Evolutionary conservation across 2,888 invertebrate species (phyloP).

Genomic region (Andrena marginata): DNA sequence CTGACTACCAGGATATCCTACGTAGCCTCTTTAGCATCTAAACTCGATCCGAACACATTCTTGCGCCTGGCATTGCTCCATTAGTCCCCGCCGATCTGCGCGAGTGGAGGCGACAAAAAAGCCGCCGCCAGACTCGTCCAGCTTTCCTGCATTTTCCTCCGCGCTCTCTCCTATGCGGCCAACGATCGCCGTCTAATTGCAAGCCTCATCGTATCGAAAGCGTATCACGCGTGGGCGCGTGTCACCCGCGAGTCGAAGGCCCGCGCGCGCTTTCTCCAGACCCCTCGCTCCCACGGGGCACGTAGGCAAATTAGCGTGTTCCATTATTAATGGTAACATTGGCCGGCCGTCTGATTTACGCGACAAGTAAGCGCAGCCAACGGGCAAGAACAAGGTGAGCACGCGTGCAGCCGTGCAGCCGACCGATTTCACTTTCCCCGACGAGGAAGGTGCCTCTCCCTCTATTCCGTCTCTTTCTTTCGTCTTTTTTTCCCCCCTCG

Average conservation of each 20-base stretch:
- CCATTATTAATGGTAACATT: conserved; percentile 67
- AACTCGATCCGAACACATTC: background rate
- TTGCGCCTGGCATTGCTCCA: background rate
- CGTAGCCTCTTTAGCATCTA: background rate
- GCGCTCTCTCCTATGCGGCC: background rate
- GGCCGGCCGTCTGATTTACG: conserved; percentile 70
- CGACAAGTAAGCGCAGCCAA: conserved; percentile 68
- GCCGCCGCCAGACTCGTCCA: background rate
- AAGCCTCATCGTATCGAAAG: background rate
- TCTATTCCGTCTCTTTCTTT: conserved; percentile 63
- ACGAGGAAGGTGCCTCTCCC: conserved; percentile 73
- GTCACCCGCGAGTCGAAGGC: background rate
- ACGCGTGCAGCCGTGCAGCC: conserved; percentile 72
- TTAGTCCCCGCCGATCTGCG: background rate
- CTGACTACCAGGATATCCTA: background rate
- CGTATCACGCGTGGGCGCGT: background rate
- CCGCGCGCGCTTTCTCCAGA: conserved; percentile 26
- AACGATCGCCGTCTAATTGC: background rate
- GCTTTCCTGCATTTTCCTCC: conserved; percentile 15
- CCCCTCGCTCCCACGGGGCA: conserved; percentile 3
- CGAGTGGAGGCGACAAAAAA: background rate
- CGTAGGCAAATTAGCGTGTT: conserved; percentile 51
- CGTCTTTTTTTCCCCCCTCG: conserved; percentile 41
- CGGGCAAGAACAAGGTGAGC: conserved; percentile 67
- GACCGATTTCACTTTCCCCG: conserved; percentile 82